phyloP scores from a whole-genome alignment of 2,113 vertebrate genomes.

The Ifrita kowaldi region DNA sequence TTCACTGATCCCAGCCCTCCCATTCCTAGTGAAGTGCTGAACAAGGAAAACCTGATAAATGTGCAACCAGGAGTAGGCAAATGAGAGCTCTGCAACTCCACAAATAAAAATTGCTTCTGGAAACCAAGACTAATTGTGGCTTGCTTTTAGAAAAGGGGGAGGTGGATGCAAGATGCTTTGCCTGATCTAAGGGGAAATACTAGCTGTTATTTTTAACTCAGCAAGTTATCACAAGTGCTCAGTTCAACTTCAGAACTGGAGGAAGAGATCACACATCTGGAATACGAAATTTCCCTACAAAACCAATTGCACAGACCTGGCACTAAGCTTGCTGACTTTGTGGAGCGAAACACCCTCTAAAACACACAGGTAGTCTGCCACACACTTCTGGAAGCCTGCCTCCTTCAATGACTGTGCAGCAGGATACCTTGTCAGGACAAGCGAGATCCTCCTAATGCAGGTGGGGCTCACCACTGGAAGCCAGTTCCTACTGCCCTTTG shows the following conservation, averaged over 20 bases:
- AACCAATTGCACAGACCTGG: neutral
- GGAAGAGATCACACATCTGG: neutral
- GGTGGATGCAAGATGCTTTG: neutral
- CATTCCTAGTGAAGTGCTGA: neutral
- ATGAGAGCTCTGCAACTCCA: neutral
- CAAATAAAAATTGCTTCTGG: neutral
- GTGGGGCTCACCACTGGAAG: neutral
- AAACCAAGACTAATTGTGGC: neutral
- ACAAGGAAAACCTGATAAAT: neutral
- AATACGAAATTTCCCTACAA: neutral
- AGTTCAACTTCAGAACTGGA: neutral
- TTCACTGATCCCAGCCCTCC: neutral
- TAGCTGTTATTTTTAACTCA: neutral
- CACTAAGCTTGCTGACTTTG: neutral
- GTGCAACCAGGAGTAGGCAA: neutral
- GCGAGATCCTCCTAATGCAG: accelerated
- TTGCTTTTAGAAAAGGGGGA: neutral
- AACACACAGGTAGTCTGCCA: neutral
- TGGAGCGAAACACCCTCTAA: neutral
- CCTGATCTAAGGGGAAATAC: neutral
- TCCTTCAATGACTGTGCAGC: neutral
- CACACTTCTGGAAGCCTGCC: neutral
- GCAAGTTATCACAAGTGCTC: neutral
- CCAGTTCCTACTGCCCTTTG: neutral
- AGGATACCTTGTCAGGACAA: neutral